These are phyloP conservation scores for Congeria kusceri DNA, from an alignment of 2,888 invertebrate genomes.

Conservation along the genomic window DNA sequence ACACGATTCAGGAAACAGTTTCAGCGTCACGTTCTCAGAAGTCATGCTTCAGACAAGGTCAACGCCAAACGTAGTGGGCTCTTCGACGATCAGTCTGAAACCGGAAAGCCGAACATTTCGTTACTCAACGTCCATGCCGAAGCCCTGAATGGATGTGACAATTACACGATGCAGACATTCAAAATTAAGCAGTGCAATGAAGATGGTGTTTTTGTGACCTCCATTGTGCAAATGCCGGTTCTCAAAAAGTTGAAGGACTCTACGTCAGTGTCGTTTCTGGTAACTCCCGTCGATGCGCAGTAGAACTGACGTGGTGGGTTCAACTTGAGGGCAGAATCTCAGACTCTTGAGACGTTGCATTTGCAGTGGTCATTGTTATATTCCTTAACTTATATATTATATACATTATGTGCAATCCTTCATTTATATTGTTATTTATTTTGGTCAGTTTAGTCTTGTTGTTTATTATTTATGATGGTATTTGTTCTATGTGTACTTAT, in stretches of 20 bases:
- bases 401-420: slow-evolving; percentile 11
- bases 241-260: slow-evolving; percentile 94
- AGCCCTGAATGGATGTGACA: slow-evolving; percentile 56
- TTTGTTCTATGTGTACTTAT: no score
- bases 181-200: slow-evolving; percentile 71
- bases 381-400: slow-evolving; percentile 10
- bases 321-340: background rate
- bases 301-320: background rate
- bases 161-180: slow-evolving; percentile 96
- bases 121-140: slow-evolving; percentile 64
- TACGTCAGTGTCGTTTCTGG: slow-evolving; percentile 95
- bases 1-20: slow-evolving; percentile 76
- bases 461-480: no score
- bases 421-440: slow-evolving; percentile 8
- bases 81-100: slow-evolving; percentile 55
- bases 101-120: slow-evolving; percentile 66
- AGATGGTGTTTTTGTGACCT: slow-evolving; percentile 86
- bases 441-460: slow-evolving; percentile 6
- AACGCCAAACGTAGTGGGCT: slow-evolving; percentile 27
- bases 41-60: slow-evolving; percentile 50
- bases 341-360: slow-evolving; percentile 43
- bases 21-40: slow-evolving; percentile 71
- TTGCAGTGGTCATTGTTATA: slow-evolving; percentile 47
- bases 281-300: slow-evolving; percentile 89
- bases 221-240: slow-evolving; percentile 97